phyloP scores from a whole-genome alignment of 2,113 vertebrate genomes.

The Cyanoderma ruficeps region DNA sequence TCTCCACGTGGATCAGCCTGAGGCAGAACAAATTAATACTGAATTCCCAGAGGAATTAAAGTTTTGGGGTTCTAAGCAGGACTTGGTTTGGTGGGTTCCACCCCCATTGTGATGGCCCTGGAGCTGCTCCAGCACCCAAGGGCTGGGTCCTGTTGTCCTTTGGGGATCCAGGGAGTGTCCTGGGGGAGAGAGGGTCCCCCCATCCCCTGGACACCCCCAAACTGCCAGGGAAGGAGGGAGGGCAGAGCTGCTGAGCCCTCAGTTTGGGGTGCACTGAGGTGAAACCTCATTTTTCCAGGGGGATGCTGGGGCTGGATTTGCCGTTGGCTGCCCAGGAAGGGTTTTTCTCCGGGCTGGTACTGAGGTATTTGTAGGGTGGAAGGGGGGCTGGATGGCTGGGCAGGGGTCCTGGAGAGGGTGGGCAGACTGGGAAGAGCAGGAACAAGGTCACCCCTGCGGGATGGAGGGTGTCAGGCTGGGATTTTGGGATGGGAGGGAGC shows the following conservation, averaged over 20 bases:
- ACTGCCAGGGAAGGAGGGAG: neutral
- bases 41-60: neutral
- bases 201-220: neutral
- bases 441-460: neutral
- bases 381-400: neutral
- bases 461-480: neutral
- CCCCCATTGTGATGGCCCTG: rapidly evolving
- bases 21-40: rapidly evolving
- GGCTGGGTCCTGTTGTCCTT: neutral
- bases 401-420: neutral
- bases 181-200: neutral
- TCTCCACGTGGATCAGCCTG: neutral
- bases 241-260: neutral
- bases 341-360: neutral
- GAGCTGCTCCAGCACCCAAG: neutral
- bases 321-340: rapidly evolving
- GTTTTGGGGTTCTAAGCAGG: neutral
- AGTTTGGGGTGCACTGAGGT: neutral
- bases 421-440: rapidly evolving
- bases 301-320: neutral
- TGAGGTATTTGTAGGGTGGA: neutral
- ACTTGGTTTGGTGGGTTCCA: neutral
- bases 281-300: neutral
- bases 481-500: neutral
- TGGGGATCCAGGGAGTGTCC: neutral